Conservation (phyloP, 2,888 invertebrate genomes). For the Leptopterna dolabrata region DNA sequence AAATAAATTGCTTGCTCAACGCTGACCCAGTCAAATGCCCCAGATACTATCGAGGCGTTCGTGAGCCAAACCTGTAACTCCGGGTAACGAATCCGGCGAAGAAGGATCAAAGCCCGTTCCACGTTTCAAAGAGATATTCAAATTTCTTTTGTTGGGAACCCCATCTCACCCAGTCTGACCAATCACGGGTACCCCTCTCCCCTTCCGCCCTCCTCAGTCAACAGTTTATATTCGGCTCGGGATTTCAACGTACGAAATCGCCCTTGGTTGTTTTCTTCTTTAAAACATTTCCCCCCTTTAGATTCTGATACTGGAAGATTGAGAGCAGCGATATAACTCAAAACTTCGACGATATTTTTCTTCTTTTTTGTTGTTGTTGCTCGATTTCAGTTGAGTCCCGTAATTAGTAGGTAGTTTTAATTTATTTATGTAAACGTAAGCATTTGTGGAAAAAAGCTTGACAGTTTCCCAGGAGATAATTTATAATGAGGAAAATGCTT, state of each 20-base stretch:
- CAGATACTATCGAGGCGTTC: conserved; percentile 31
- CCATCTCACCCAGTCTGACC: conserved; percentile 23
- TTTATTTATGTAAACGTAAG: too few species aligned
- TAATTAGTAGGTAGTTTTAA: too few species aligned
- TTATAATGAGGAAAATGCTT: too few species aligned
- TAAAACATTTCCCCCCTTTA: neutral
- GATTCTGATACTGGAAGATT: neutral
- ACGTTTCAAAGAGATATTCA: conserved; percentile 45
- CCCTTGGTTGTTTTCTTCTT: conserved; percentile 23
- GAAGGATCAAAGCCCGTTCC: conserved; percentile 33
- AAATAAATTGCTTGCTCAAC: conserved; percentile 36
- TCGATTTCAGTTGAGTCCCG: too few species aligned
- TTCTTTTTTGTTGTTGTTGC: too few species aligned
- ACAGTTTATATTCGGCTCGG: conserved; percentile 16
- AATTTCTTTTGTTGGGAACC: conserved; percentile 52
- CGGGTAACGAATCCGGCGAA: conserved; percentile 46
- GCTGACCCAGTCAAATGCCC: conserved; percentile 26
- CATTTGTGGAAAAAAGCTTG: too few species aligned
- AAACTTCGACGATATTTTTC: too few species aligned
- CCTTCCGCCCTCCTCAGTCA: neutral
- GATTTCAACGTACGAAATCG: conserved; percentile 46
- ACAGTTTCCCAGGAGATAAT: too few species aligned
- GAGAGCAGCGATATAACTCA: neutral
- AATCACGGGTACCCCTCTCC: conserved; percentile 35
- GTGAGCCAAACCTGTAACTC: conserved; percentile 51